Conservation (phyloP, 1,140 invertebrate species). For the Kradibia gibbosae region DNA sequence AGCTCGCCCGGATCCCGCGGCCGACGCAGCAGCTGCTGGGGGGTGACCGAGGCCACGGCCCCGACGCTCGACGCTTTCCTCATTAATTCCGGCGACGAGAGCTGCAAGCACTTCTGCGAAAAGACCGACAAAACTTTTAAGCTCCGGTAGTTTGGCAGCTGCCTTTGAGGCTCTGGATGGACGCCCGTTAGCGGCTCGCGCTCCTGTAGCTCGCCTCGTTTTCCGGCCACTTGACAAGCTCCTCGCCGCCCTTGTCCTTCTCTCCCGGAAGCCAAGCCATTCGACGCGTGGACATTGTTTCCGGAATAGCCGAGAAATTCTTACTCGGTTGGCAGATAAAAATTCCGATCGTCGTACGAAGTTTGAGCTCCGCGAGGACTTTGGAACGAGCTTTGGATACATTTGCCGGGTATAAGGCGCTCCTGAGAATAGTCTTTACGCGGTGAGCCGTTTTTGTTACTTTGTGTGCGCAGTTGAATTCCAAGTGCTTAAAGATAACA, state of each 20-base stretch:
- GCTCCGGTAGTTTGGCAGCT: background rate
- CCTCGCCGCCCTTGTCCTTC: background rate
- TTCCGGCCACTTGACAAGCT: background rate
- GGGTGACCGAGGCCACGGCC: constrained; percentile 34
- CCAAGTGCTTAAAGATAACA: background rate
- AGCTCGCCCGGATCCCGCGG: constrained; percentile 24
- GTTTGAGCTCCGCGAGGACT: too few species aligned
- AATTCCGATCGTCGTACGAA: too few species aligned
- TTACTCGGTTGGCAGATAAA: background rate
- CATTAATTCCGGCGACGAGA: constrained; percentile 69
- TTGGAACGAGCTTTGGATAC: background rate
- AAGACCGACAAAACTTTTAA: constrained; percentile 17
- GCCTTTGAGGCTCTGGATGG: background rate
- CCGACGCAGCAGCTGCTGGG: constrained; percentile 36
- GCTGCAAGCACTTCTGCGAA: constrained; percentile 68
- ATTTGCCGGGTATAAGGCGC: background rate
- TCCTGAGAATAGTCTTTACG: background rate
- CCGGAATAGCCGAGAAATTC: background rate
- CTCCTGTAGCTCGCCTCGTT: background rate
- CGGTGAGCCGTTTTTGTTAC: background rate
- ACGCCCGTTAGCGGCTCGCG: too few species aligned
- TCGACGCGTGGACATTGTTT: background rate
- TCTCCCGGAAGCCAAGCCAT: background rate
- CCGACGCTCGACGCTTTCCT: constrained; percentile 69
- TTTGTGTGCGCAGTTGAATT: background rate